These are phyloP conservation scores for Poeciliopsis turrubarensis DNA, from an alignment of 2,113 vertebrate species.

Conservation along the genomic window DNA sequence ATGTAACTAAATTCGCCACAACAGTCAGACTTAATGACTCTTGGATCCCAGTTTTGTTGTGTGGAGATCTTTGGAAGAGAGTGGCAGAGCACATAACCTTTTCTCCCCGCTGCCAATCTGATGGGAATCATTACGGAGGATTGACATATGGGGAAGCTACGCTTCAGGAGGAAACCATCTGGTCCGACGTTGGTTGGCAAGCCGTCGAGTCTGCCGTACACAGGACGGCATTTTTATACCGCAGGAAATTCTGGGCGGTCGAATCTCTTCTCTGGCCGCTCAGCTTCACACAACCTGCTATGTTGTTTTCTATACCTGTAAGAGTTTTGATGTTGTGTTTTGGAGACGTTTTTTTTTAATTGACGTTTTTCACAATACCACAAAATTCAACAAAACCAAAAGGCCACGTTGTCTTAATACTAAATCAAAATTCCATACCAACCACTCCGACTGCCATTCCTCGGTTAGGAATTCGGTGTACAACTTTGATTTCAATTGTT, in stretches of 20 bases:
- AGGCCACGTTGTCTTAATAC: too few species aligned
- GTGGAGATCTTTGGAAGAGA: slow-evolving; percentile 4
- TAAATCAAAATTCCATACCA: too few species aligned
- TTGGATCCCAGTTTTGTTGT: slow-evolving; percentile 1
- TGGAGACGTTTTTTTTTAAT: background rate
- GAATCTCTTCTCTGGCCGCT: background rate
- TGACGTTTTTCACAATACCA: too few species aligned
- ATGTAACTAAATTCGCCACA: background rate
- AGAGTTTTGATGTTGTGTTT: background rate
- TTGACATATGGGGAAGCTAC: slow-evolving; percentile 66
- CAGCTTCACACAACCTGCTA: background rate
- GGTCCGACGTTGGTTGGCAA: slow-evolving; percentile 57
- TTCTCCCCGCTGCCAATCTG: slow-evolving; percentile 36
- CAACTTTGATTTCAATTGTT: too few species aligned
- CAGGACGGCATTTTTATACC: slow-evolving; percentile 53
- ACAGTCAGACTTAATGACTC: background rate
- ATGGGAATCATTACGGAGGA: slow-evolving; percentile 57
- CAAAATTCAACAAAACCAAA: too few species aligned
- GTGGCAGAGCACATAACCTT: slow-evolving; percentile 25
- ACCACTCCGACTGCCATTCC: too few species aligned
- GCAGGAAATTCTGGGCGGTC: slow-evolving; percentile 9
- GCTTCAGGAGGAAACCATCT: slow-evolving; percentile 69
- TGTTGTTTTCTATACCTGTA: background rate
- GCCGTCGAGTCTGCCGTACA: slow-evolving; percentile 42
- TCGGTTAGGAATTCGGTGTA: too few species aligned